A percentile compares a stretch with the other conserved stretches of the same genome.
Evolutionary conservation across 2,797 vertebrate species (phyloP).

Genomic region (Okamejei kenojei): DNA sequence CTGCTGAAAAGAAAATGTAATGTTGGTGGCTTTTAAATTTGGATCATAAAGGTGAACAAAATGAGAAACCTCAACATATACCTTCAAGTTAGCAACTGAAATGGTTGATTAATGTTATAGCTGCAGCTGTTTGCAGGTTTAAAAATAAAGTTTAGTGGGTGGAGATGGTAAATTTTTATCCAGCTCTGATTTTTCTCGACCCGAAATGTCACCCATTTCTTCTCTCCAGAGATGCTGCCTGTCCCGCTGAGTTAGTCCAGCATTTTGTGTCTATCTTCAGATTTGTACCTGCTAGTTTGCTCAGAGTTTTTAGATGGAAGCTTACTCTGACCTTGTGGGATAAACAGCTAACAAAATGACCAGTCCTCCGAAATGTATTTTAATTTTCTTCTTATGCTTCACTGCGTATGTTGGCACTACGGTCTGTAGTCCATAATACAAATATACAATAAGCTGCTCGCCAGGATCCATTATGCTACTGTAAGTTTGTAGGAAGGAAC

Average conservation of each 20-base stretch:
- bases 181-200: too few relatives aligned
- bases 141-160: neutral
- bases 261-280: neutral
- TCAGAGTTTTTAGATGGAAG: neutral
- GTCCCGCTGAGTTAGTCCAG: too few relatives aligned
- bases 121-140: neutral
- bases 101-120: neutral
- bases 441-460: neutral
- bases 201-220: too few relatives aligned
- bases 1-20: neutral
- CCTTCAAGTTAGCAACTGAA: neutral
- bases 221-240: too few relatives aligned
- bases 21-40: neutral
- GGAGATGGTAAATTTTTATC: neutral
- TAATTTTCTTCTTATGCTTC: neutral
- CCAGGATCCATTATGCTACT: neutral
- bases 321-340: neutral
- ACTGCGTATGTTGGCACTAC: neutral
- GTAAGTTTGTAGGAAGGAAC: too few relatives aligned
- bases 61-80: neutral
- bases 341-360: neutral
- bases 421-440: neutral
- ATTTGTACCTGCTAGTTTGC: neutral
- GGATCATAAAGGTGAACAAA: neutral
- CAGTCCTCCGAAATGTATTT: neutral